Base-by-base conservation (phyloP, 2,888 invertebrate species). In the Clepsis dumicolana region DNA sequence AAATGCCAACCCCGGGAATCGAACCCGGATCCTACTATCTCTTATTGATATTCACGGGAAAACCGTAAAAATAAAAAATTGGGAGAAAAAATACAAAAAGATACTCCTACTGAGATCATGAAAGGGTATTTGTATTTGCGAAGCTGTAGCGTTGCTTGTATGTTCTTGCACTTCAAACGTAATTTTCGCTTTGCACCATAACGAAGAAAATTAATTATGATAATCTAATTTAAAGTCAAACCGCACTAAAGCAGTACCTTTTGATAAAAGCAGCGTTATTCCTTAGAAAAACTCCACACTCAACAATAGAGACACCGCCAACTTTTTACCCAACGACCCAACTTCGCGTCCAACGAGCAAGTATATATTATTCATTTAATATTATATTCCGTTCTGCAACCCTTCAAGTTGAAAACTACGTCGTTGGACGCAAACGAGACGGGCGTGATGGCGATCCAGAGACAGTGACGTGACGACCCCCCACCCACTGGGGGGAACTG, bases 391-490 rank as follows among this genome's bases (percentile, higher is more conserved):
- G 63, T 86, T 85, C 83, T 80, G 75, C 83, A 85, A 88, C 85
- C 87, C 86, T 86, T 89, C 85, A 88, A 86, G 83, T 85, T 85
- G 85, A 84, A 82, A 87, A 88, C 85, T 86, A 85, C 83, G 82
- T 77, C 83, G 85, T 85, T 85, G 86, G 88, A 89, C 88, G 87
- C 86, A 89, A 90, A 91, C 91, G 90, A 90, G 90, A 89, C 88
- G 88, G 83, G 81, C 86, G 87, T 88, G 88, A 88, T 85, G 89
- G 88, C 88, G 89, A 87, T 85, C 82, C 84, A 77, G 86, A 89
- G 92, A 92, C 91, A 92, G 90, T 93, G 93, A 93, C 91, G 92
- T 91, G 92, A 93, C 91, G 81, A 78, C 78, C 80, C 77, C 73
- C 77, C 75, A 71, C 80, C 73, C 79, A 74, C 71, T 64, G 74